A percentile compares a stretch with the other conserved stretches of the same genome.
These are phyloP conservation scores for Nymphalis polychloros DNA, from an alignment of 2,888 invertebrate species.

Conservation along the genomic window DNA sequence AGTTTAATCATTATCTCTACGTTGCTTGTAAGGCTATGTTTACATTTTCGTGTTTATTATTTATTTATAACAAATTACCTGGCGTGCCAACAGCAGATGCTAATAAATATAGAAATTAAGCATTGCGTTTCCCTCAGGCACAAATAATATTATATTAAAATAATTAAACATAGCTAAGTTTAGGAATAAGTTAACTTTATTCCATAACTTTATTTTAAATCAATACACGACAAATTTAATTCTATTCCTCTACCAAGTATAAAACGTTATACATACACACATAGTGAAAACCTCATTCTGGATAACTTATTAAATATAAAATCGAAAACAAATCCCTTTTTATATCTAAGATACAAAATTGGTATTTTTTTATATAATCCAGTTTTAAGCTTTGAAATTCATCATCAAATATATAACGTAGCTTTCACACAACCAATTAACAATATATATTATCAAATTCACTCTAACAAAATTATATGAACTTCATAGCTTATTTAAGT, in stretches of 20 bases:
- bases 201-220: not conserved
- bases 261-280: conserved; percentile 3
- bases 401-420: not conserved
- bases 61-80: not conserved
- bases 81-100: not conserved
- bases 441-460: not conserved
- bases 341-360: not conserved
- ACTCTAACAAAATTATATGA: not conserved
- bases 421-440: not conserved
- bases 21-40: not conserved
- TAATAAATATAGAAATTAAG: not conserved
- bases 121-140: not conserved
- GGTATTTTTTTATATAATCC: not conserved
- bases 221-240: not conserved
- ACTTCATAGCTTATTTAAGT: not conserved
- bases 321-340: not conserved
- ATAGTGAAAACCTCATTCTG: conserved; percentile 1
- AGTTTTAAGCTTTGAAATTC: conserved; percentile 2
- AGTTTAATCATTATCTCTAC: not conserved
- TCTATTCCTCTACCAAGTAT: not conserved
- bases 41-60: conserved; percentile 2
- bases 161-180: not conserved
- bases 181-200: not conserved
- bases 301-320: not conserved
- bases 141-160: not conserved